These are phyloP conservation scores for Arctia plantaginis DNA, from an alignment of 2,888 invertebrate genomes.

Conservation along the genomic window DNA sequence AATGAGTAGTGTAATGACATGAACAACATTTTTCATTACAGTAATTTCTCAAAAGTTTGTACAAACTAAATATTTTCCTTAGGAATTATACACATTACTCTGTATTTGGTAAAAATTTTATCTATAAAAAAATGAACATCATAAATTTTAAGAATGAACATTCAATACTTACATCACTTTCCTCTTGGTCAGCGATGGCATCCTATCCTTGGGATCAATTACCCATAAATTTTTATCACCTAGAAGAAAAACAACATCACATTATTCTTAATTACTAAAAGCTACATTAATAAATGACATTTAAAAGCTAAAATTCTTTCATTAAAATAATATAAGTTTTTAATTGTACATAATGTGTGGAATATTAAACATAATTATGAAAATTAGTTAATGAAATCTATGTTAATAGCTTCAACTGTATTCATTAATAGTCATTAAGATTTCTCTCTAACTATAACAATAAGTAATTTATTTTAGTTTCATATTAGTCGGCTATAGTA, in stretches of 20 bases:
- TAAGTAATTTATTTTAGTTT: not conserved
- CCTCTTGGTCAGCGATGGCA: constrained; percentile 67
- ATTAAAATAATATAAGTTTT: not conserved
- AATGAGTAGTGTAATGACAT: not conserved
- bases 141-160: not conserved
- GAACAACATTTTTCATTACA: no score
- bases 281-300: not conserved
- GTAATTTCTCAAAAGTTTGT: no score
- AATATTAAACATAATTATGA: not conserved
- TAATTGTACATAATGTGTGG: not conserved
- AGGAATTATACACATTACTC: no score
- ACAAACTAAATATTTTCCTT: no score
- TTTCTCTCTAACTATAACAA: not conserved
- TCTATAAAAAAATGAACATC: not conserved
- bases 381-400: constrained; percentile 8
- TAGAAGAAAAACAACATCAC: constrained; percentile 59
- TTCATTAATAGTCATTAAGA: constrained; percentile 13
- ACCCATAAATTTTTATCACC: constrained; percentile 86
- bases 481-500: not conserved
- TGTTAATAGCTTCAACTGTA: constrained; percentile 5
- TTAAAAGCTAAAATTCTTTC: no score
- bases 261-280: not conserved
- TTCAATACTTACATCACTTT: constrained; percentile 71
- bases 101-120: no score
- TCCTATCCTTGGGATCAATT: constrained; percentile 81